Base-by-base conservation (phyloP, 2,888 invertebrate species). In the Myathropa florea region DNA sequence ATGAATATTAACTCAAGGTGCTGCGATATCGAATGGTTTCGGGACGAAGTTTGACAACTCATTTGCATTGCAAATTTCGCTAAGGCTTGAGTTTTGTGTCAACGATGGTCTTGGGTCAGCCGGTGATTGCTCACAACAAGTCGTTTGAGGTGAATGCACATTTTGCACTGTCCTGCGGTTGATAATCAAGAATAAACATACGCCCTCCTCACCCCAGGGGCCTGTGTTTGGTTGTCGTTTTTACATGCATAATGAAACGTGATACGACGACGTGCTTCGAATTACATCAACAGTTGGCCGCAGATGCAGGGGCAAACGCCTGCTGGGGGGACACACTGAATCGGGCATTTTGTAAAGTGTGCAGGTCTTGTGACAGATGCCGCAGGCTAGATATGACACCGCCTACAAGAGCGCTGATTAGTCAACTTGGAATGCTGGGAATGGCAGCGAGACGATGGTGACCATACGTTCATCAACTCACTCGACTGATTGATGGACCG, bases 141-240 rank as follows among this genome's bases (percentile, higher is more conserved):
- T 80, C 65, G 70, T 80, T 84, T 71, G 80, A 84, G 80, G 83
- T 80, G 84, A 84, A 72, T 84, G 84, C 61, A 80, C 80, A 84
- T 61, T 76, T 76, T 76, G 84, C 81, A 46, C 18, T 76, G 84
- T 76, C 76, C 71, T 84, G 84, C 80, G 84, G 84, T 80, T 60
- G 53, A 71, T 72, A 72, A 80, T 80, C 84, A 76, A 76, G 71
- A 76, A 76, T 76, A 72, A 84, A 65, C 61, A 76, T 71, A 70
- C 61, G 23, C 33, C 26, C n/a, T 28, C 30, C 10, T 64, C 21
- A 3, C 53, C 28, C 60, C 28, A n/a, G 67, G 21, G 70, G 70
- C 39, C 36, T 21, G 30, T n/a, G 46, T 21, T 79, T 70, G 72
- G 1, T n/a, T 46, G 39, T 36, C 36, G 57, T 53, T 67, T 68